Percentiles rank a stretch among this genome's conserved stretches.
Conservation (phyloP, 1,140 invertebrate genomes). For the Caenorhabditis latens region DNA sequence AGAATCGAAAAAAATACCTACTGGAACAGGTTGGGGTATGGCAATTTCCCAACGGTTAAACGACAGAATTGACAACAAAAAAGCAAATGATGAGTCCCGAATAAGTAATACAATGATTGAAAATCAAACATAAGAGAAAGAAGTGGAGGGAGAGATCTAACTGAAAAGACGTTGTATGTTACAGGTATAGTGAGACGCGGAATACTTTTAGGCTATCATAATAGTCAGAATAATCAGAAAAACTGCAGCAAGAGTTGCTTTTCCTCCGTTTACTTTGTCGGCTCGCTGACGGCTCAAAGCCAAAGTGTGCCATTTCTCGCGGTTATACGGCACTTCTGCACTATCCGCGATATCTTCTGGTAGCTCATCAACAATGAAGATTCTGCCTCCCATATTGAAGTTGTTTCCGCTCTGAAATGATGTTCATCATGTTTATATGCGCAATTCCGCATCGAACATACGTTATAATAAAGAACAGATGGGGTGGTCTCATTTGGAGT, state of each 20-base stretch:
- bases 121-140: constrained; percentile 18
- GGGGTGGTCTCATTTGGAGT: constrained; percentile 92
- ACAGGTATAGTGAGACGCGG: not conserved
- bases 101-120: constrained; percentile 22
- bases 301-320: constrained; percentile 67
- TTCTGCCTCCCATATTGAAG: constrained; percentile 90
- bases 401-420: constrained; percentile 87
- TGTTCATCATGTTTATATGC: constrained; percentile 35
- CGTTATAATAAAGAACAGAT: constrained; percentile 92
- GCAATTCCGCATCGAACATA: constrained; percentile 77
- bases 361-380: constrained; percentile 84
- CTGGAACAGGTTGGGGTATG: constrained; percentile 46
- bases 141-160: constrained; percentile 16
- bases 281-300: constrained; percentile 59
- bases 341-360: constrained; percentile 72
- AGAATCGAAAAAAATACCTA: not conserved
- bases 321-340: constrained; percentile 71
- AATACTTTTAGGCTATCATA: not conserved
- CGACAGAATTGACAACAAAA: not conserved
- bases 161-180: constrained; percentile 16
- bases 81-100: constrained; percentile 9
- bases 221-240: constrained; percentile 19
- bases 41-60: constrained; percentile 4
- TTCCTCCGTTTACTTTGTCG: constrained; percentile 49
- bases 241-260: constrained; percentile 30